These are phyloP conservation scores for Hylia prasina DNA, from an alignment of 2,113 vertebrate species.

Conservation along the genomic window DNA sequence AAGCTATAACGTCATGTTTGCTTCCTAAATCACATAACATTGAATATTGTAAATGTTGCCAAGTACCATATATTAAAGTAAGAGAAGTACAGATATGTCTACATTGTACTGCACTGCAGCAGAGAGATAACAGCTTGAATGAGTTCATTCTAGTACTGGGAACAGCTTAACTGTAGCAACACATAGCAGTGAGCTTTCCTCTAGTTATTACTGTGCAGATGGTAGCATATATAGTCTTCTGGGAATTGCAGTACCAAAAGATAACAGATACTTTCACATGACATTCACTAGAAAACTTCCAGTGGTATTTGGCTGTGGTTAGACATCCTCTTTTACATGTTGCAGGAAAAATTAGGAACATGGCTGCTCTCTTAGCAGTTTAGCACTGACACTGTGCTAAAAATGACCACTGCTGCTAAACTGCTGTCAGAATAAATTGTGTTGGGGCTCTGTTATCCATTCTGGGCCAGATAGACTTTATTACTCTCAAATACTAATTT, in stretches of 20 bases:
- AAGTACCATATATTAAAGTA: constrained; percentile 14
- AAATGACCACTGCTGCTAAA: neutral
- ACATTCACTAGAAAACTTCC: constrained; percentile 24
- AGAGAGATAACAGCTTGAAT: constrained; percentile 40
- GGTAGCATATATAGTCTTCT: constrained; percentile 4
- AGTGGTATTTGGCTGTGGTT: neutral
- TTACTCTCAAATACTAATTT: neutral
- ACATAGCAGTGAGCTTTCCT: neutral
- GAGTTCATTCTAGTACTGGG: constrained; percentile 1
- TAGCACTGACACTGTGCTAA: neutral
- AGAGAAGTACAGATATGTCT: constrained; percentile 28
- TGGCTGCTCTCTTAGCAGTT: neutral
- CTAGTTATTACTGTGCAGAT: neutral
- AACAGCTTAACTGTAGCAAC: constrained; percentile 11
- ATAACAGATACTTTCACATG: constrained; percentile 27
- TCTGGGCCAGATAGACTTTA: neutral
- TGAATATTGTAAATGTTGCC: constrained; percentile 24
- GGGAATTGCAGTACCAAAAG: neutral
- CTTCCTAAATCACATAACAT: constrained; percentile 51
- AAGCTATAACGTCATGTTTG: neutral
- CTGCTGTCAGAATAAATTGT: neutral
- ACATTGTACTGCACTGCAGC: constrained; percentile 25
- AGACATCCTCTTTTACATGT: neutral
- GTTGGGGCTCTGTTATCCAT: neutral
- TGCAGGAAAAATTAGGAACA: neutral